Base-by-base conservation (phyloP, 1,140 invertebrate species). In the Argopecten irradians region DNA sequence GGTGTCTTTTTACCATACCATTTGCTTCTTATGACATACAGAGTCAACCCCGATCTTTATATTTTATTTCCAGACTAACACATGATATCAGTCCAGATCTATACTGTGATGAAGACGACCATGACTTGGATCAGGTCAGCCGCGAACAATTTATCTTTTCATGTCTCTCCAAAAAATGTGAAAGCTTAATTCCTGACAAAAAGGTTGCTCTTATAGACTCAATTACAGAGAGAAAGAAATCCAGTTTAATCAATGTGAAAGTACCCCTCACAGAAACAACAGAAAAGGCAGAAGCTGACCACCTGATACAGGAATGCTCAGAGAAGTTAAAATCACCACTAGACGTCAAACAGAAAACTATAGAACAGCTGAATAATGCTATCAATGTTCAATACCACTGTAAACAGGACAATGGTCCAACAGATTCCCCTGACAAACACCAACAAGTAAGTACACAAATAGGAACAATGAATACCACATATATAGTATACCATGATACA, bases 21-120 rank as follows among this genome's bases (percentile, higher is more conserved):
- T 13, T 13, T n/a, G n/a, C 13, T 14, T 14, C 46, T 55, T 55
- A 55, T 13, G 13, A n/a, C n/a, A 14, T 14, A 39, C n/a, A 13
- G 41, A 86, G 22, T n/a, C 34, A 8, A n/a, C 8, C 33, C 11
- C 9, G 9, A 28, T 39, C 0, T 84, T 41, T 84, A 14, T 0
- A 41, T 7, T 83, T 87, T 43, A 82, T 14, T 90, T 89, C 34
- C 84, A 92, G 91, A 91, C 43, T 92, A 55, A 87, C 89, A 3
- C 92, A 93, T 85, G 91, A 92, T 39, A 90, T 92, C 19, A 92
- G 92, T 83, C 91, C 91, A 16, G 91, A 93, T 32, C 87, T 84
- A 86, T 41, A 71, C n/a, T 82, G 86, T 34, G 88, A 89, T 16
- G 89, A 91, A 14, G 90, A 89, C 0, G 88, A 93, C 82, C 89